Conservation (phyloP, 2,113 vertebrate genomes). For the Daubentonia madagascariensis region DNA sequence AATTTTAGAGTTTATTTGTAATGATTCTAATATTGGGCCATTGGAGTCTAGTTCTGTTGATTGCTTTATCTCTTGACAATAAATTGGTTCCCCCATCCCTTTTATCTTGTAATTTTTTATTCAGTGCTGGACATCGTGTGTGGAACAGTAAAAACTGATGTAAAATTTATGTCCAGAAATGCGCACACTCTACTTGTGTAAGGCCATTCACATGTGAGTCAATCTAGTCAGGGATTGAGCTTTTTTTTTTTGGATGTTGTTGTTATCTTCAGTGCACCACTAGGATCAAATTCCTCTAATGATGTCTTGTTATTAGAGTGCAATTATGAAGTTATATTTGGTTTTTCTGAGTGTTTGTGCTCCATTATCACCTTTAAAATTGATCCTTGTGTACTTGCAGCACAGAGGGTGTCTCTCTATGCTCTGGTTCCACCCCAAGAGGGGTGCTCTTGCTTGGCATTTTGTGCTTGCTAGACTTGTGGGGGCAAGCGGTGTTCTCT, state of each 20-base stretch:
- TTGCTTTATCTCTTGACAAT: neutral
- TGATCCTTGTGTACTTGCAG: neutral
- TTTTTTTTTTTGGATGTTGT: neutral
- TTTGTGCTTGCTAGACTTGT: neutral
- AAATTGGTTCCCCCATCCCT: neutral
- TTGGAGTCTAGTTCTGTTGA: neutral
- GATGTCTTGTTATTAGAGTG: neutral
- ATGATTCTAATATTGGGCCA: neutral
- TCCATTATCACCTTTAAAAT: neutral
- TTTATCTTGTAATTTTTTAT: neutral
- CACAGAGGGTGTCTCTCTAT: neutral
- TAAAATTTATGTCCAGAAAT: neutral
- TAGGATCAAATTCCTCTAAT: neutral
- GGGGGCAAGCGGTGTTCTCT: neutral
- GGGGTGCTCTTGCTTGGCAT: neutral
- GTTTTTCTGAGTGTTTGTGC: neutral
- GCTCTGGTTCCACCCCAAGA: neutral
- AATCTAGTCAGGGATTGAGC: neutral
- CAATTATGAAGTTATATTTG: neutral
- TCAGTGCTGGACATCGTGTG: neutral
- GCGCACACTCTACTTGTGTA: neutral
- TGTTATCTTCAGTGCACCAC: neutral
- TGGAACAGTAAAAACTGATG: neutral
- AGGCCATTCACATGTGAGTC: neutral
- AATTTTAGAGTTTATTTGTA: neutral